phyloP scores from a whole-genome alignment of 1,140 invertebrate species.

The Eulimnadia texana region DNA sequence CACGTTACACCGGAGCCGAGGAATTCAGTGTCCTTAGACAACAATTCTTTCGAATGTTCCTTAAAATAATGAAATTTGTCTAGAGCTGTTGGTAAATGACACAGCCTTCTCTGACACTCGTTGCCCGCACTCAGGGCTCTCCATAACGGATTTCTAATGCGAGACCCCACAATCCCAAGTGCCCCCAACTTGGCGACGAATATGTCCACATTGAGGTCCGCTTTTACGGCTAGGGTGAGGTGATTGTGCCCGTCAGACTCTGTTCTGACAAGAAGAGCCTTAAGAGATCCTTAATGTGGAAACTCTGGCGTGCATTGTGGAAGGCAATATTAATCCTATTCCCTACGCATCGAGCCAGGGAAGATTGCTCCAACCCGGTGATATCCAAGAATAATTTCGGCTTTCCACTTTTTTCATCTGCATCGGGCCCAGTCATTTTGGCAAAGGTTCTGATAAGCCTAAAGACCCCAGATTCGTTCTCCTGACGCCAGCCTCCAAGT shows the following conservation, averaged over 20 bases:
- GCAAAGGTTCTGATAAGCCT: not conserved
- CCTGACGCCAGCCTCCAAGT: not conserved
- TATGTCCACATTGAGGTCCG: not conserved
- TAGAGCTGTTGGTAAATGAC: not conserved
- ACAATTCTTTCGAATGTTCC: not conserved
- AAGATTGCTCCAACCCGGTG: not conserved
- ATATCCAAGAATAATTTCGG: not conserved
- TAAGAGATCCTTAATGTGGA: not conserved
- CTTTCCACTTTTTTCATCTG: not conserved
- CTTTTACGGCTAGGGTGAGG: not conserved
- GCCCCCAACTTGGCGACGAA: not conserved
- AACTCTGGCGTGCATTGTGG: not conserved
- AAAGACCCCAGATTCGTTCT: not conserved
- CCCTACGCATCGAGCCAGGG: not conserved
- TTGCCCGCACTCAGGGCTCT: not conserved
- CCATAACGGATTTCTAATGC: not conserved
- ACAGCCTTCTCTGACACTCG: not conserved
- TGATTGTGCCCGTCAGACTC: not conserved
- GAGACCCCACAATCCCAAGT: not conserved
- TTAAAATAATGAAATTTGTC: not conserved
- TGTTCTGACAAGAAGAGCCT: not conserved
- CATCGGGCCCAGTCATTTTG: not conserved
- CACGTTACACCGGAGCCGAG: too few species aligned
- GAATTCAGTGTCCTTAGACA: not conserved
- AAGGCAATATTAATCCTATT: not conserved